phyloP scores from a whole-genome alignment of 2,888 invertebrate genomes.

The Apamea epomidion region DNA sequence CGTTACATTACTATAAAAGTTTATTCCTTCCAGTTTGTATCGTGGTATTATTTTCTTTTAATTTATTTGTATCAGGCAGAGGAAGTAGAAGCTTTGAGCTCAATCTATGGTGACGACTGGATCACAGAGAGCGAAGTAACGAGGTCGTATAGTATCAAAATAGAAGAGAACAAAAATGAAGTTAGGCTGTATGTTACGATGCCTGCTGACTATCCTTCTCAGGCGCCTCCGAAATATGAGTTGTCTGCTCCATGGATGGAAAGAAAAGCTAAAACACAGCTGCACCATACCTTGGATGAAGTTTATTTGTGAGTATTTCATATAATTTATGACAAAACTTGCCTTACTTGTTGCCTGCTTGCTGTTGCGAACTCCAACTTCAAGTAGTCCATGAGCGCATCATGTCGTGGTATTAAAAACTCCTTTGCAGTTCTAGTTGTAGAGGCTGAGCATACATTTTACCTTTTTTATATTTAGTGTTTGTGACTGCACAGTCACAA shows the following conservation, averaged over 20 bases:
- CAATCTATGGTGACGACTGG: slow-evolving; percentile 94
- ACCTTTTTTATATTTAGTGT: not conserved
- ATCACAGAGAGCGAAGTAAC: slow-evolving; percentile 89
- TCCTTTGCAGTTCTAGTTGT: not conserved
- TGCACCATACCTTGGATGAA: slow-evolving; percentile 91
- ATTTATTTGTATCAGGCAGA: slow-evolving; percentile 85
- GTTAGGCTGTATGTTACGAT: slow-evolving; percentile 92
- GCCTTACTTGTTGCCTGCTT: not conserved
- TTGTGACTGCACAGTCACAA: no score
- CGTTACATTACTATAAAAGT: not conserved
- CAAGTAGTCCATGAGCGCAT: not conserved
- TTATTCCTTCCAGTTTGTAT: not conserved
- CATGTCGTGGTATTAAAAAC: not conserved
- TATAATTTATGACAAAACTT: not conserved
- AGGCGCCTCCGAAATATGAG: slow-evolving; percentile 92
- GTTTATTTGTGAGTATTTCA: slow-evolving; percentile 92
- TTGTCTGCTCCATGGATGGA: slow-evolving; percentile 93
- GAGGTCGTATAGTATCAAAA: slow-evolving; percentile 91
- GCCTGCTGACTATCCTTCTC: slow-evolving; percentile 92
- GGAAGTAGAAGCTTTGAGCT: slow-evolving; percentile 93
- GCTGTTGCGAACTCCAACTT: no score
- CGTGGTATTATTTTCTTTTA: slow-evolving; percentile 23
- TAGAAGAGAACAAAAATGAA: slow-evolving; percentile 86
- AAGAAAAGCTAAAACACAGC: slow-evolving; percentile 89
- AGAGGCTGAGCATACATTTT: not conserved